phyloP scores from a whole-genome alignment of 2,113 vertebrate genomes.

The Solea senegalensis region DNA sequence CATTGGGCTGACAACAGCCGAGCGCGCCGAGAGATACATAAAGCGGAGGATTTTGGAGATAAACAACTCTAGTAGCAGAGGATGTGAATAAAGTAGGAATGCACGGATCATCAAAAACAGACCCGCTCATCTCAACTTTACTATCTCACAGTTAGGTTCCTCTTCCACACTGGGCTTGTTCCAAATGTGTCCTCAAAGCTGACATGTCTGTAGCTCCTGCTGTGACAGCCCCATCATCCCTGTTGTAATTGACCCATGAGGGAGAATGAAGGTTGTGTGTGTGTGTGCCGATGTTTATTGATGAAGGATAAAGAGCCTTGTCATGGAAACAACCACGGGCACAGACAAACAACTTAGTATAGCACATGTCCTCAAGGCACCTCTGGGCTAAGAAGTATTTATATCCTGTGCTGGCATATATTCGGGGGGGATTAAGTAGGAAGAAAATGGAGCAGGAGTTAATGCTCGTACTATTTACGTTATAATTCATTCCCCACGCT shows the following conservation, averaged over 20 bases:
- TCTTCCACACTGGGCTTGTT: constrained; percentile 11
- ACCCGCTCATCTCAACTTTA: not conserved
- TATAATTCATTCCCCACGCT: not conserved
- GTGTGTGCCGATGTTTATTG: constrained; percentile 45
- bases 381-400: constrained; percentile 25
- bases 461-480: not conserved
- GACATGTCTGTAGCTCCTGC: constrained; percentile 35
- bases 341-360: constrained; percentile 47
- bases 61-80: not conserved
- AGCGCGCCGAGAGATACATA: not conserved
- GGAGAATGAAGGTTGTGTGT: constrained; percentile 38
- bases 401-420: constrained; percentile 13
- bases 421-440: not conserved
- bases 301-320: constrained; percentile 47
- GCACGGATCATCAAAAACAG: not conserved
- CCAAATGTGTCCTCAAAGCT: constrained; percentile 26
- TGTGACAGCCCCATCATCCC: constrained; percentile 43
- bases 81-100: not conserved
- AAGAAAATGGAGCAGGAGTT: not conserved
- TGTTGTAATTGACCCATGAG: constrained; percentile 69
- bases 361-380: constrained; percentile 31
- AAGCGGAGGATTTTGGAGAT: not conserved
- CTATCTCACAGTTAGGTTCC: constrained; percentile 1
- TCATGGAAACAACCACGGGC: constrained; percentile 63
- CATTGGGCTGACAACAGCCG: constrained; percentile 5